Base-by-base conservation (phyloP, 2,113 vertebrate species). In the Pseudonaja textilis region DNA sequence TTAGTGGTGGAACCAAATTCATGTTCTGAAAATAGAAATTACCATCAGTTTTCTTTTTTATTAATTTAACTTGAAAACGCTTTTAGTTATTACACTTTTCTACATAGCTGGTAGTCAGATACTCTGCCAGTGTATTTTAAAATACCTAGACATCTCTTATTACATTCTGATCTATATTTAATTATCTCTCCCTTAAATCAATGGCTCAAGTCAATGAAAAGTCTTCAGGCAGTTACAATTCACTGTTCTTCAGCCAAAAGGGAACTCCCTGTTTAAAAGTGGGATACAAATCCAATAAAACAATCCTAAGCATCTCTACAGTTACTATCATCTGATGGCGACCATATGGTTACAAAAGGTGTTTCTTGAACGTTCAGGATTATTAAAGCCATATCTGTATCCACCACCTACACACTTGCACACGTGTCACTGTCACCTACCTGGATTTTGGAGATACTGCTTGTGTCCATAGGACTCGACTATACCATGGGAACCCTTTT, bases 371-470 rank as follows among this genome's bases (percentile, higher is more conserved):
- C 23, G 6, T 89, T 39, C 11, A 57, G n/a, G 52, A 57, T 22
- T 42, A 34, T n/a, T 56, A 34, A 25, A 25, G 10, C 10, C 50
- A 39, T 81, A 89, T 56, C 88, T 39, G 20, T 61, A 89, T 56
- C 20, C 22, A 18, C 39, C 34, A 39, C 6, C 16, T 3, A 20
- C 18, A 81, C 34, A 39, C 7, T 8, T 56, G 12, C 34, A 89
- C 18, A 69, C 10, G 3, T 56, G 39, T 34, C 74, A 89, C 2
- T 42, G 39, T 42, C 25, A 45, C 11, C 81, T 91, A 99, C 99
- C 98, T 96, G 98, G 97, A 94, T 97, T 98, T 89, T 96, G 91
- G 93, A 97, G 93, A 94, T 98, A 99, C 29, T 97, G 97, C 56
- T 98, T 98, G 69, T 97, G 97, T 69, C 96, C 96, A 7, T 98